phyloP scores from a whole-genome alignment of 92 coral and sea anemone genomes.

The Actinostola sp. region DNA sequence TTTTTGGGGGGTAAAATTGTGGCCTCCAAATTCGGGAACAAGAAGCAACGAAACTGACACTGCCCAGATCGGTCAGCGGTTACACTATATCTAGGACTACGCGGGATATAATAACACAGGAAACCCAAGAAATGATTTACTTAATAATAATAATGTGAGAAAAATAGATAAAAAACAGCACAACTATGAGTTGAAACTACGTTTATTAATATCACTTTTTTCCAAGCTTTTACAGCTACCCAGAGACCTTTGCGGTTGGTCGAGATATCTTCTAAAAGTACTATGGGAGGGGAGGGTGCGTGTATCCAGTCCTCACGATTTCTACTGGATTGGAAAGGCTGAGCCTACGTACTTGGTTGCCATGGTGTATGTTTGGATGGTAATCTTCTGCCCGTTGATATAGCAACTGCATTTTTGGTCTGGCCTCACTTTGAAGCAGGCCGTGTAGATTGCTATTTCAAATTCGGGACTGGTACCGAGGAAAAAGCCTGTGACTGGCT shows the following conservation, averaged over 20 bases:
- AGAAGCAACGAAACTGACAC: conserved; percentile 18
- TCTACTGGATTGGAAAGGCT: too few species aligned
- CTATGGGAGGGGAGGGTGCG: too few species aligned
- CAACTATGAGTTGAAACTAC: too few species aligned
- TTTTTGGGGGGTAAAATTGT: conserved; percentile 2
- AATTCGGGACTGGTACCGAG: conserved; percentile 65
- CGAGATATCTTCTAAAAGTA: too few species aligned
- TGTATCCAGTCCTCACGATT: too few species aligned
- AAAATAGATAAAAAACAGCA: too few species aligned
- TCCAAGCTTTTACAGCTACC: too few species aligned
- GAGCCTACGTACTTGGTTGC: too few species aligned
- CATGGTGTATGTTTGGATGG: conserved; percentile 18
- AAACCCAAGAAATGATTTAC: too few species aligned
- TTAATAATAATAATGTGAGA: too few species aligned
- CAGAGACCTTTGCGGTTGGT: too few species aligned
- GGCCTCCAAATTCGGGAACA: not conserved
- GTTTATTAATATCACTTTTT: too few species aligned
- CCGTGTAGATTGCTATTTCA: conserved; percentile 51
- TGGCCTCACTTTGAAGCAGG: conserved; percentile 32
- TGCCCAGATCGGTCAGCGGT: conserved; percentile 39
- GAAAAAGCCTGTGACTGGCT: conserved; percentile 47
- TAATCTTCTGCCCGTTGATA: conserved; percentile 24
- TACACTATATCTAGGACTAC: conserved; percentile 3
- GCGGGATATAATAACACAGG: not conserved
- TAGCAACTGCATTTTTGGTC: conserved; percentile 17